Conservation (phyloP, 2,797 vertebrate species). For the Basileuterus tristriatus region DNA sequence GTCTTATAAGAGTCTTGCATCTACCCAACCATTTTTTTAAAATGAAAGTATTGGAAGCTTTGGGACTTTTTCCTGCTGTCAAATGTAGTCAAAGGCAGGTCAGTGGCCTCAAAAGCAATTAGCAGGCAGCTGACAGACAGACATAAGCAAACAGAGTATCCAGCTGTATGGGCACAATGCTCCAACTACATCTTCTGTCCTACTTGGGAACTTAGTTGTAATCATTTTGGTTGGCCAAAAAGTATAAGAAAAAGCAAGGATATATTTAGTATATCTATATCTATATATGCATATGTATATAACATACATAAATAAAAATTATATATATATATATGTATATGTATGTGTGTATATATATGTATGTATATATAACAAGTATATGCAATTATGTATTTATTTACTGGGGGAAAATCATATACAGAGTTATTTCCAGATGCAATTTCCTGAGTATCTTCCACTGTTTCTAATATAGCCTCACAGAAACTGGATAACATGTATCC, state of each 20-base stretch:
- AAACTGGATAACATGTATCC: background rate
- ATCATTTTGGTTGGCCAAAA: background rate
- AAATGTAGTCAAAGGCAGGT: constrained; percentile 17
- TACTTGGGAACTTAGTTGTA: background rate
- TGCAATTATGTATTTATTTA: background rate
- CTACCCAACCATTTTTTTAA: background rate
- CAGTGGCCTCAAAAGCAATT: background rate
- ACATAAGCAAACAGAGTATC: background rate
- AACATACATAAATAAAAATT: too few relatives aligned
- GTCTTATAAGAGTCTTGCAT: background rate
- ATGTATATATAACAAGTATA: background rate
- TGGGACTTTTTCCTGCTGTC: constrained; percentile 14
- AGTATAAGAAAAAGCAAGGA: background rate
- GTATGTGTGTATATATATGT: too few relatives aligned
- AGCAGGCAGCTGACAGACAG: background rate
- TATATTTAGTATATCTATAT: background rate
- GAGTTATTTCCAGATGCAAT: background rate
- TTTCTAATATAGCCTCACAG: background rate
- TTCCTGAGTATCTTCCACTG: background rate
- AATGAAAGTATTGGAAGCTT: constrained; percentile 16
- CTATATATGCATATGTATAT: background rate
- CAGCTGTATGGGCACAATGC: background rate
- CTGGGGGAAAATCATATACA: background rate
- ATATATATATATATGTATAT: too few relatives aligned
- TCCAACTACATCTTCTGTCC: background rate